Percentiles rank a stretch among this genome's conserved stretches.
phyloP scores from a whole-genome alignment of 2,113 vertebrate genomes.

The mouse (Mus musculus) region GRCm39 chr14:45465001-45465500 shows the following conservation, averaged over 20 bases:
- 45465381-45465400: not conserved
- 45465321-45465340: not conserved
- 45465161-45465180: slow-evolving; percentile 3
- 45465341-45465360: not conserved
- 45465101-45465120: slow-evolving; percentile 18
- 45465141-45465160: not conserved
- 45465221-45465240: slow-evolving; percentile 19
- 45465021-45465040: slow-evolving; percentile 1
- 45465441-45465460: not conserved
- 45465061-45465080: not conserved
- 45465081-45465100: not conserved
- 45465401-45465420: not conserved
- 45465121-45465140: slow-evolving; percentile 27
- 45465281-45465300: not conserved
- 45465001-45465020: not conserved
- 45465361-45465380: not conserved
- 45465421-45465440: not conserved
- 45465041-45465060: not conserved
- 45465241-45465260: slow-evolving; percentile 26
- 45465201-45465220: not conserved
- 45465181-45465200: slow-evolving; percentile 27
- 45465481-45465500: slow-evolving; percentile 28
- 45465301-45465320: slow-evolving; percentile 40
- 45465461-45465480: not conserved
- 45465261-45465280: not conserved